Base-by-base conservation (phyloP, 2,113 vertebrate species). In the Neogobius melanostomus region DNA sequence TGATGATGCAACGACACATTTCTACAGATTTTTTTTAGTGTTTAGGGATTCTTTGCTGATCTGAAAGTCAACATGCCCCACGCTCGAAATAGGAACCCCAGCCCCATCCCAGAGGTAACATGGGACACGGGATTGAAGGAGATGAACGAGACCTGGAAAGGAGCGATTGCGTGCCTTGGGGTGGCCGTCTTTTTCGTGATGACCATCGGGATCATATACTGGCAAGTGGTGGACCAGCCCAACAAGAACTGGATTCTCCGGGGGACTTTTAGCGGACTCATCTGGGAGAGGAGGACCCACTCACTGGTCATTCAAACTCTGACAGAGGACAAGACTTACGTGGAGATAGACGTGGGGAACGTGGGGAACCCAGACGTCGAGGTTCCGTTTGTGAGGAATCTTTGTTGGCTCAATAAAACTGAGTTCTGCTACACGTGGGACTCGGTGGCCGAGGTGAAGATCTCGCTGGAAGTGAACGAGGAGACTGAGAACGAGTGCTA, bases 61-160 rank as follows among this genome's bases (percentile, higher is more conserved):
- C 80, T 21, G 87, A 90, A 77, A 87, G 82, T 76, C 80, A 91
- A 85, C 79, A 95, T 95, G 94, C 94, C 93, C 82, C 93, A 94
- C 87, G 87, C 89, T 81, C 92, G 93, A 79, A 91, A 90, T 77
- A 93, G 92, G 90, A 95, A 93, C 90, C 89, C 92, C 4, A 94
- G 91, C 77, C 90, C 90, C 70, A 91, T 93, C 81, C 93, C 93
- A 60, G 93, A 94, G 84, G 92, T 92, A 79, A 92, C 92, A 78
- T 94, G 93, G 94, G 94, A 94, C 81, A 75, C 92, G 60, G 87
- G 93, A 49, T 69, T 94, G 74, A 94, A 95, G 83, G 96, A 97
- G 91, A 95, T 96, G 95, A 95, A 95, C 71, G 95, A 96, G 77
- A 95, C 96, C n/a, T 96, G 95, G 96, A 96, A 96, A 81, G 95